phyloP scores from a whole-genome alignment of 2,797 vertebrate genomes.

The Alfaro cultratus region DNA sequence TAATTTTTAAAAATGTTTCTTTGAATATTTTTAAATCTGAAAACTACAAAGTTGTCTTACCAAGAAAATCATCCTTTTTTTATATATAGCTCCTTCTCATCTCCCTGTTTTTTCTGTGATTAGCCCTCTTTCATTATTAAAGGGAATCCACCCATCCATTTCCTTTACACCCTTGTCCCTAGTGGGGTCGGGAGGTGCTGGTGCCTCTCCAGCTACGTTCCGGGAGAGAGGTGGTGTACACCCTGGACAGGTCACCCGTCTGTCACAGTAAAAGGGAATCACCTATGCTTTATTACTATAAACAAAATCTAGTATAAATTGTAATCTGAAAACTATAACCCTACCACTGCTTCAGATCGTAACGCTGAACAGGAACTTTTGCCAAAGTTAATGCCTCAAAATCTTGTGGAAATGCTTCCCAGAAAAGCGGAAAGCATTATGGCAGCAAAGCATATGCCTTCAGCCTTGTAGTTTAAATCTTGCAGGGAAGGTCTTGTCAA shows the following conservation, averaged over 20 bases:
- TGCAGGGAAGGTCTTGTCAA: conserved; percentile 10
- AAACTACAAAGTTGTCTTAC: neutral
- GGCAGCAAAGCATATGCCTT: conserved; percentile 19
- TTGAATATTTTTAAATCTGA: neutral
- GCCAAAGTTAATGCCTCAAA: conserved; percentile 5
- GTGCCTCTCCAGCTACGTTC: no score
- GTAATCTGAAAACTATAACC: neutral
- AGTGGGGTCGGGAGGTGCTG: no score
- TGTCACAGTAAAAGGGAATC: neutral
- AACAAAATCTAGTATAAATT: neutral
- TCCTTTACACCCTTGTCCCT: no score
- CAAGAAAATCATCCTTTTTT: neutral
- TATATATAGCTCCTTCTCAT: neutral
- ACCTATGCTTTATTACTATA: neutral
- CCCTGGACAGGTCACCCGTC: no score
- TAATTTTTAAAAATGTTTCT: neutral
- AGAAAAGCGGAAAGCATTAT: conserved; percentile 8
- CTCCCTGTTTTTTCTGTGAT: neutral
- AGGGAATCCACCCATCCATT: no score
- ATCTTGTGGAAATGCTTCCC: neutral
- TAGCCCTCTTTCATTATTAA: neutral
- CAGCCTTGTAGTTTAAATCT: conserved; percentile 11
- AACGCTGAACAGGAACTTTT: conserved; percentile 15
- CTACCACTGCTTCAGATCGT: neutral
- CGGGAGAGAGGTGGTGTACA: no score